Evolutionary conservation across 2,888 invertebrate species (phyloP).

Genomic region (Piscicola geometra): DNA sequence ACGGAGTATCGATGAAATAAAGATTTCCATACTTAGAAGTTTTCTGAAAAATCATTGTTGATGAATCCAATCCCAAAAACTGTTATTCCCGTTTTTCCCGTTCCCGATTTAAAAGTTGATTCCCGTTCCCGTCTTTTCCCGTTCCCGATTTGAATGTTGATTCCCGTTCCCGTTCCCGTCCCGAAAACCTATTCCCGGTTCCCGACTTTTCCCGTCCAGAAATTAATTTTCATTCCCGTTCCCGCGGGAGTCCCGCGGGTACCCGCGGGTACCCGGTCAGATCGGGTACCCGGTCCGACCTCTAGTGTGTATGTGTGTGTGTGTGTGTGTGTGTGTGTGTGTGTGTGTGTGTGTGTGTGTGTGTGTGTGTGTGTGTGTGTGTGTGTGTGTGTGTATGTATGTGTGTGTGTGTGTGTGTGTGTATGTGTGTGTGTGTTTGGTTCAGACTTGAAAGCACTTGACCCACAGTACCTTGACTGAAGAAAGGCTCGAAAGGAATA

Average conservation of each 20-base stretch:
- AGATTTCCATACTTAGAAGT: too few relatives aligned
- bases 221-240: too few relatives aligned
- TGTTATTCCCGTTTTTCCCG: too few relatives aligned
- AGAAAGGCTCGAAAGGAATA: not conserved
- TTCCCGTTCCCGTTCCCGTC: too few relatives aligned
- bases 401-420: not conserved
- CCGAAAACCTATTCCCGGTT: too few relatives aligned
- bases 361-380: constrained; percentile 9
- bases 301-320: constrained; percentile 1
- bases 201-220: too few relatives aligned
- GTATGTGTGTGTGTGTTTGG: not conserved
- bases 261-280: not conserved
- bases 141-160: too few relatives aligned
- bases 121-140: not conserved
- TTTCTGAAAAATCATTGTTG: too few relatives aligned
- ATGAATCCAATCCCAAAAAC: too few relatives aligned
- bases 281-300: not conserved
- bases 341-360: constrained; percentile 26
- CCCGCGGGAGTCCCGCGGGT: too few relatives aligned
- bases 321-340: not conserved
- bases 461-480: not conserved
- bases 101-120: too few relatives aligned
- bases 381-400: constrained; percentile 14
- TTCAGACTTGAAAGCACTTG: not conserved
- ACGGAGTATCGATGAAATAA: too few relatives aligned